phyloP scores from a whole-genome alignment of 1,140 invertebrate species.

The Leptinotarsa undecemlineata region DNA sequence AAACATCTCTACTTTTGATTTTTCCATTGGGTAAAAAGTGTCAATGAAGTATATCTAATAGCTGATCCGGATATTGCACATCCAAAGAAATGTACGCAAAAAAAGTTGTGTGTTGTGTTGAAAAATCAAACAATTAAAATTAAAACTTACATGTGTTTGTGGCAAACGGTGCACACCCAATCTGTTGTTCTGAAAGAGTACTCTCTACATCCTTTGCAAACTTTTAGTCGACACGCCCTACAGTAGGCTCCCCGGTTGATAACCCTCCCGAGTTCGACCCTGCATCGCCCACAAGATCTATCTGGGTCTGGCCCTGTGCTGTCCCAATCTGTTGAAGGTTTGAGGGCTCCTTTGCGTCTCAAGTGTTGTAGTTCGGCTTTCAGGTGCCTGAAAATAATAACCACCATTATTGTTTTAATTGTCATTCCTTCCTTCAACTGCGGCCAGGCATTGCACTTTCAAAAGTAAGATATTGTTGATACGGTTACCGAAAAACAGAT shows the following conservation, averaged over 20 bases:
- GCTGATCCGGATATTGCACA: too few relatives aligned
- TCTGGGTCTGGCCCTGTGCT: constrained; percentile 56
- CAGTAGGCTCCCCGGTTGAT: constrained; percentile 76
- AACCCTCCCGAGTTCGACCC: constrained; percentile 70
- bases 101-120: too few relatives aligned
- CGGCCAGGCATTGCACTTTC: too few relatives aligned
- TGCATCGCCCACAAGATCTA: constrained; percentile 71
- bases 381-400: constrained; percentile 60
- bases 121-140: background rate
- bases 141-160: constrained; percentile 73
- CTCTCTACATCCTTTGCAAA: constrained; percentile 75
- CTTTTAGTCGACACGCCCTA: constrained; percentile 68
- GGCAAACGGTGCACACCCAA: constrained; percentile 76
- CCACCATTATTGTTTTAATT: background rate
- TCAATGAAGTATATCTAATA: too few relatives aligned
- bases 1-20: too few relatives aligned
- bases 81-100: too few relatives aligned
- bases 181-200: constrained; percentile 63
- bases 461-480: too few relatives aligned
- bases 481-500: too few relatives aligned
- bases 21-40: too few relatives aligned
- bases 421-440: too few relatives aligned
- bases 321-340: constrained; percentile 53
- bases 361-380: constrained; percentile 67
- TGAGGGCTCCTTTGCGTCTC: constrained; percentile 63